Conservation (phyloP, 2,888 invertebrate species). For the Drosophila cognata region DNA sequence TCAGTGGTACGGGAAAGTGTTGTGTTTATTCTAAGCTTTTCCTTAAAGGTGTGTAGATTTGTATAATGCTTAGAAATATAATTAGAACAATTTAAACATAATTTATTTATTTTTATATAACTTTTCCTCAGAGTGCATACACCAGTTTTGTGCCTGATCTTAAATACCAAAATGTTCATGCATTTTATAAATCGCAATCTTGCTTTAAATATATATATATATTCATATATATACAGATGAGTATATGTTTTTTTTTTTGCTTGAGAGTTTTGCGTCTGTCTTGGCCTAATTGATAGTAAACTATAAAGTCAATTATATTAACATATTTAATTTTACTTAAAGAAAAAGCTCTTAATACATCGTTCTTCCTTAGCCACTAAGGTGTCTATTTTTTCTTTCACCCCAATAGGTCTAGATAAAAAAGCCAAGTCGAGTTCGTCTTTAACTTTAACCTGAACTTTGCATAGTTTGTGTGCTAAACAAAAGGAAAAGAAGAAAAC, state of each 20-base stretch:
- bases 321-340: neutral
- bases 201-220: neutral
- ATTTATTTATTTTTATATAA: neutral
- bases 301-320: neutral
- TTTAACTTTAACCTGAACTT: slow-evolving; percentile 60
- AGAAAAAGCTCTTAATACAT: neutral
- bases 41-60: neutral
- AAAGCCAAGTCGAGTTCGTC: slow-evolving; percentile 32
- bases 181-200: neutral
- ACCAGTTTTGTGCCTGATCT: neutral
- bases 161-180: neutral
- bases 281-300: neutral
- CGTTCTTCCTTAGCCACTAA: too few relatives aligned
- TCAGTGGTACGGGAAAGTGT: neutral
- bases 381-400: slow-evolving; percentile 4
- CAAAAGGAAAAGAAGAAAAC: neutral
- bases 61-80: neutral
- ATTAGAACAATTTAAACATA: neutral
- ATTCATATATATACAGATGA: neutral
- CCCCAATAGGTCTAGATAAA: slow-evolving; percentile 43
- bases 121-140: neutral
- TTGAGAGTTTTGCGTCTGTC: neutral
- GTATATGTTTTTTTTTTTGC: neutral
- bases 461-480: slow-evolving; percentile 44
- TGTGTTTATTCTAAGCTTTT: neutral